Conservation (phyloP, 2,888 invertebrate genomes). For the Netelia virgata region DNA sequence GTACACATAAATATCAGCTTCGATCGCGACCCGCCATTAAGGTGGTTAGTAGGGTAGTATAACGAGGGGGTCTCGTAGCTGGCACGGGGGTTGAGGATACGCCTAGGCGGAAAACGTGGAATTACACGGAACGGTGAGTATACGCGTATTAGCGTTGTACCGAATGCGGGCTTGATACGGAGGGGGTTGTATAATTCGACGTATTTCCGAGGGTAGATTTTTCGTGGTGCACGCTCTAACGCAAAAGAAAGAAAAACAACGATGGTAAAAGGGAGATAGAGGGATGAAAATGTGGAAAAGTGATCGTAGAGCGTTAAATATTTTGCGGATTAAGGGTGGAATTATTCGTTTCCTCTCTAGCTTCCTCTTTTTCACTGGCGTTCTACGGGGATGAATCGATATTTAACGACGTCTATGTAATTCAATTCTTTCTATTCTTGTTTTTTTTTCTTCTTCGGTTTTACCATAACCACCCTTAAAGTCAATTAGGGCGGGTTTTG, state of each 20-base stretch:
- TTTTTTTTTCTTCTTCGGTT: too few relatives aligned
- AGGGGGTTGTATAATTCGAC: not conserved
- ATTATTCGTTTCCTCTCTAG: too few relatives aligned
- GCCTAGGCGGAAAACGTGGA: constrained; percentile 26
- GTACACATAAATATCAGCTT: constrained; percentile 49
- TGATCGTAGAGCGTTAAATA: not conserved
- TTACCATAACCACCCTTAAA: too few relatives aligned
- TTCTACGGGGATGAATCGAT: too few relatives aligned
- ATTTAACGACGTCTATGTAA: too few relatives aligned
- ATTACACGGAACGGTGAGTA: constrained; percentile 50
- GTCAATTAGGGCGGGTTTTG: too few relatives aligned
- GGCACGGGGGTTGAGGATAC: constrained; percentile 3
- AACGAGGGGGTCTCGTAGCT: constrained; percentile 40
- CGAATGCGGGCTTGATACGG: not conserved
- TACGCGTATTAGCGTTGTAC: constrained; percentile 5
- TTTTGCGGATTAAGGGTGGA: not conserved
- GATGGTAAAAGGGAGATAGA: not conserved
- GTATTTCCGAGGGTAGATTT: not conserved
- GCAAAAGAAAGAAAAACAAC: not conserved
- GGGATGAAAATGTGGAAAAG: too few relatives aligned
- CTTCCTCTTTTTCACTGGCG: too few relatives aligned
- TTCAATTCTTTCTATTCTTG: too few relatives aligned
- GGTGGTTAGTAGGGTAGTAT: constrained; percentile 44
- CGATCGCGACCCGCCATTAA: constrained; percentile 51
- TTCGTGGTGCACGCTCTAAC: not conserved